Percentiles rank a stretch among this genome's conserved stretches.
phyloP scores from a whole-genome alignment of 2,797 vertebrate species.

The Coluber constrictor region DNA sequence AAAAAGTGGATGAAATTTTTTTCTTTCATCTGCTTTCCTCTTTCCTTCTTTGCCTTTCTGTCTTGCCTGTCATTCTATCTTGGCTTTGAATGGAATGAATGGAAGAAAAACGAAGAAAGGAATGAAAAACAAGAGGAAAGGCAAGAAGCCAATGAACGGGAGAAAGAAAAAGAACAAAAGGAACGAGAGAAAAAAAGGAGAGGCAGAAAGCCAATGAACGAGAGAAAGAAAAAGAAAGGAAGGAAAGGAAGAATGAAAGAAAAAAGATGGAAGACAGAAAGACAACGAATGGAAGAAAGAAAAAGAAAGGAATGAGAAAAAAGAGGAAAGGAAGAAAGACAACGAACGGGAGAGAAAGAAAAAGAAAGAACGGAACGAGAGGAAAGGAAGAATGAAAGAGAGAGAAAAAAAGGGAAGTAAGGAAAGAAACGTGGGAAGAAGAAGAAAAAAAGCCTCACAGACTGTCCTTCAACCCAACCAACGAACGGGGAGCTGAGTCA shows the following conservation, averaged over 20 bases:
- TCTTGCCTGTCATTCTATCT: no score
- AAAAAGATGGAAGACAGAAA: background rate
- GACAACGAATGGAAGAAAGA: background rate
- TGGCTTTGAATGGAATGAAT: no score
- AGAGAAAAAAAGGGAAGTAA: no score
- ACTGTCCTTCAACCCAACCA: background rate
- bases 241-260: background rate
- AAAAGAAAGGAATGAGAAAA: background rate
- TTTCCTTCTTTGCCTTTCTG: no score
- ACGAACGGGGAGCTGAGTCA: slow-evolving; percentile 9
- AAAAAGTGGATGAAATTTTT: no score
- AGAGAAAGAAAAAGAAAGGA: background rate
- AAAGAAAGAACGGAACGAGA: no score
- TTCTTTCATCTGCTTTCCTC: no score
- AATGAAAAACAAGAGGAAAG: background rate
- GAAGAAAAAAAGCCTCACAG: no score
- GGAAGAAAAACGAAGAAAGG: no score
- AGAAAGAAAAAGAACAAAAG: background rate
- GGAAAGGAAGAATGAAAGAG: no score
- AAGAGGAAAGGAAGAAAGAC: no score
- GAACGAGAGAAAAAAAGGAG: background rate
- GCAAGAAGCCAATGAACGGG: background rate
- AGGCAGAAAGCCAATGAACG: background rate
- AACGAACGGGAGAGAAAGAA: background rate
- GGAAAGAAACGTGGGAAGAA: no score